Base-by-base conservation (phyloP, 2,888 invertebrate species). In the Dendrolimus pini region DNA sequence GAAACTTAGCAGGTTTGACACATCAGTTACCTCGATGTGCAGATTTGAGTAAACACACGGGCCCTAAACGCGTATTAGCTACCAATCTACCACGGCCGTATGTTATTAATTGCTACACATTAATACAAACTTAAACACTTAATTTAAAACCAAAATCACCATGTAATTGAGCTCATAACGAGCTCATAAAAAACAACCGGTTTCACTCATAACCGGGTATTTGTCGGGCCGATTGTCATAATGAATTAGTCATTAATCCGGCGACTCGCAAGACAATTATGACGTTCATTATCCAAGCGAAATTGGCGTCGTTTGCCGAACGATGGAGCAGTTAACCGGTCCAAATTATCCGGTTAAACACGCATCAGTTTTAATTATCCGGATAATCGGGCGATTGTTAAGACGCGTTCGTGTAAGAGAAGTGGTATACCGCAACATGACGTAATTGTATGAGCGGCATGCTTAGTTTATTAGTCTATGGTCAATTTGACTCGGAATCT, bases 221-320 rank as follows among this genome's bases (percentile, higher is more conserved):
- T 47, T 47, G 47, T 47, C 47, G 47, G 47, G 47, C 47, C 62
- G 68, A 68, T 64, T 61, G 64, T 58, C 58, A 60, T 68, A 74
- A 74, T 76, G 68, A 76, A 74, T 72, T 64, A 69, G 65, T 66
- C 66, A 69, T 76, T 74, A 77, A 73, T 63, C 62, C 65, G 64
- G 61, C 64, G 62, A 65, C 70, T 75, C 72, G 68, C 70, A 74
- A 74, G 75, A 80, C 80, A 80, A 79, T 80, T 75, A 78, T 75
- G 75, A 74, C 70, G 72, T 72, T 72, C 72, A 78, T 83, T 80
- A 78, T 77, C 74, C 72, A 63, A 61, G 66, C 66, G 47, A 71
- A 81, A 83, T 83, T 81, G 80, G 76, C 69, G 68, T 66, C 64
- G 71, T 80, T 79, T 72, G 71, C 71, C 68, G 66, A 74, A 77